A percentile compares a stretch with the other conserved stretches of the same genome.
phyloP scores from a whole-genome alignment of 2,797 vertebrate species.

The Tachyglossus aculeatus region DNA sequence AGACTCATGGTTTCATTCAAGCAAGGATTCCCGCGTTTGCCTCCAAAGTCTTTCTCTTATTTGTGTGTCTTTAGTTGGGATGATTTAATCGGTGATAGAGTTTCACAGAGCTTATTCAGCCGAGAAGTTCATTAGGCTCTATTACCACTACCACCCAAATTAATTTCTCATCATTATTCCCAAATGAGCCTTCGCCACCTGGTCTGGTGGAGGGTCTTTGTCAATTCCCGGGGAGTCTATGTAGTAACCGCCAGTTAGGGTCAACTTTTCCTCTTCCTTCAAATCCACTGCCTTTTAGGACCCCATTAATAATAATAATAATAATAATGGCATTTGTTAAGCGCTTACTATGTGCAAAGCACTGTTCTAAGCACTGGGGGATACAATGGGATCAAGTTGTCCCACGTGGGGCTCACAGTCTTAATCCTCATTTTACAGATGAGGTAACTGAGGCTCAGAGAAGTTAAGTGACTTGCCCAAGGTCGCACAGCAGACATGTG shows the following conservation, averaged over 20 bases:
- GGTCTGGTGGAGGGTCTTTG: not conserved
- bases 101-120: slow-evolving; percentile 45
- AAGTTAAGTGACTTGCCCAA: too few species aligned
- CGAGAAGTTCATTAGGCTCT: slow-evolving; percentile 46
- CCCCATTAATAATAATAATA: slow-evolving; percentile 43
- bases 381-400: too few species aligned
- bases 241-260: slow-evolving; percentile 22
- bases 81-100: slow-evolving; percentile 34
- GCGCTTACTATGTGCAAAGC: too few species aligned
- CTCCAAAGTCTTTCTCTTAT: not conserved
- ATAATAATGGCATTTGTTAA: too few species aligned
- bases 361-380: too few species aligned
- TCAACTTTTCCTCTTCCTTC: slow-evolving; percentile 29
- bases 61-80: slow-evolving; percentile 30
- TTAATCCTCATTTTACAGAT: too few species aligned
- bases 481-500: too few species aligned
- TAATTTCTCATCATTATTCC: slow-evolving; percentile 16
- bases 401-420: too few species aligned
- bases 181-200: not conserved
- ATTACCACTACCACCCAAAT: slow-evolving; percentile 16
- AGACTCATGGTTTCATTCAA: too few species aligned
- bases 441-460: too few species aligned
- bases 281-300: slow-evolving; percentile 28
- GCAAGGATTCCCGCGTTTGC: too few species aligned
- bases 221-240: slow-evolving; percentile 11